These are phyloP conservation scores for Sigmodon hispidus DNA, from an alignment of 2,113 vertebrate species.

Conservation along the genomic window DNA sequence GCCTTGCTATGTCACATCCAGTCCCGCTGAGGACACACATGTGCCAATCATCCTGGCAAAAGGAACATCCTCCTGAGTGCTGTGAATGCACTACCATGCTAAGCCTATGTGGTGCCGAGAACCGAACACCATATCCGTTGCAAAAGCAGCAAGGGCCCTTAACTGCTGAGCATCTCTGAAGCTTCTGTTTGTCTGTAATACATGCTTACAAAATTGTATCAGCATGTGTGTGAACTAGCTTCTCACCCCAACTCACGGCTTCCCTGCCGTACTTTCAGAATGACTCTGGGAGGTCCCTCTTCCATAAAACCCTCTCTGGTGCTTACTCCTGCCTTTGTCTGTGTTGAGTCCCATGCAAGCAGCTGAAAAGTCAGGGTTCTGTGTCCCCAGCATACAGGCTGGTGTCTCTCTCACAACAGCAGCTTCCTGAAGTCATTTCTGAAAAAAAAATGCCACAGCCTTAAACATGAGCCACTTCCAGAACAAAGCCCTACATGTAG, in stretches of 20 bases:
- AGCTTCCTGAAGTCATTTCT: neutral
- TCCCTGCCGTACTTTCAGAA: neutral
- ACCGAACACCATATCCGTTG: neutral
- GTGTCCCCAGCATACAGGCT: neutral
- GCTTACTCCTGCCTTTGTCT: neutral
- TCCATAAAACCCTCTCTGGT: neutral
- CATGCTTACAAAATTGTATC: neutral
- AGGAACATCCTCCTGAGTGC: neutral
- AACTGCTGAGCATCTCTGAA: neutral
- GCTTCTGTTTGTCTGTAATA: neutral
- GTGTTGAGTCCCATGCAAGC: neutral
- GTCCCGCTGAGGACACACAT: fast-evolving
- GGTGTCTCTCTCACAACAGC: neutral
- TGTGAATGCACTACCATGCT: neutral
- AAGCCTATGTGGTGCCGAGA: neutral
- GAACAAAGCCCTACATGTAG: neutral
- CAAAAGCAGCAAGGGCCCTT: neutral
- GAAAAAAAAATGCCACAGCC: neutral
- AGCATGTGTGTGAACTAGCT: neutral
- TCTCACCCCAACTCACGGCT: neutral
- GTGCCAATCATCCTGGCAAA: neutral
- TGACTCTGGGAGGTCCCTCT: neutral
- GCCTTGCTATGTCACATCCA: neutral
- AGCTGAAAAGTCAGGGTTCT: neutral
- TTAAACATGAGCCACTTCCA: neutral